Base-by-base conservation (phyloP, 2,797 vertebrate species). In the Squalus acanthias region DNA sequence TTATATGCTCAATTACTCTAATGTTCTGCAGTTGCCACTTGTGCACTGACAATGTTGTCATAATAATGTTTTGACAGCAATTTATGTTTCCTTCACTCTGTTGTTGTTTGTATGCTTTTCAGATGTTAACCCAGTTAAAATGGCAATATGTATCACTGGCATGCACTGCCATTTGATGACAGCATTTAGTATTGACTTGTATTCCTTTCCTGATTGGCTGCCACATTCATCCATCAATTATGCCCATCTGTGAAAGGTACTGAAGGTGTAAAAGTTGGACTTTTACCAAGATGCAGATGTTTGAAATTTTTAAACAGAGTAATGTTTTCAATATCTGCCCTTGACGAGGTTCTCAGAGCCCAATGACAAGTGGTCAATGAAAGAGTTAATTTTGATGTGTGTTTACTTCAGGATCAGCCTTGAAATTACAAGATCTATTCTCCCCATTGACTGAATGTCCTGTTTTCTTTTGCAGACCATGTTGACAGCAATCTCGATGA, bases 401-500 rank as follows among this genome's bases (percentile, higher is more conserved):
- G 63, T 39, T 22, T n/a, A 24, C n/a, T 69, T 26, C 10, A 46
- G 88, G n/a, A 69, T 8, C 65, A 69, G 22, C 9, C 63, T 24
- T 95, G 5, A 74, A 74, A 29, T 76, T 22, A 53, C 29, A 60
- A 29, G 0, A 72, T 95, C 10, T 9, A 50, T 69, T 6, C 92
- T 26, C 92, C 20, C 33, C 15, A 3, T 33, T 85, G 72, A 96
- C 24, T 0, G 1, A 17, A 76, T 96, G 46, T 91, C 13, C 96
- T 91, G 97, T 97, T 96, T 97, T 96, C 96, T 97, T 97, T 65
- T 97, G 12, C 98, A 99, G 99, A 99, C 99, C 29, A 99, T 99
- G 99, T 98, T 99, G 98, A 99, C 99, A 29, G 99, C 99, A 97
- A 99, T 99, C 97, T 99, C 99, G n/a, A 99, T 99, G 99, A 99